These are phyloP conservation scores for Ginglymostoma cirratum DNA, from an alignment of 2,113 vertebrate genomes.

Conservation along the genomic window DNA sequence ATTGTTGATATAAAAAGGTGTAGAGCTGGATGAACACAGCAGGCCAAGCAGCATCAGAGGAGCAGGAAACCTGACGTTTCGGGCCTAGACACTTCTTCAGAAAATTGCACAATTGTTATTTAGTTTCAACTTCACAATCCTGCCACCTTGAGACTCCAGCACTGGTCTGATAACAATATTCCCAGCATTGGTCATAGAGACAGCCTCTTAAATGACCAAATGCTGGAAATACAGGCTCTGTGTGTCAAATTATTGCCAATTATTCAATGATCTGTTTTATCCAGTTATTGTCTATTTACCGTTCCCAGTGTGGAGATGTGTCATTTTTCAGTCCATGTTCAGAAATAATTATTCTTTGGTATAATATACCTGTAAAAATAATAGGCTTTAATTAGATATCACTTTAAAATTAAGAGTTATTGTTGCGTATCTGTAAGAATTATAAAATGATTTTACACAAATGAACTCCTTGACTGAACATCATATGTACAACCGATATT, in stretches of 20 bases:
- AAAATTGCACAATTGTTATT: too few relatives aligned
- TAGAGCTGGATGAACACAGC: too few relatives aligned
- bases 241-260: background rate
- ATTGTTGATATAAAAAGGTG: too few relatives aligned
- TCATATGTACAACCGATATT: background rate
- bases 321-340: conserved; percentile 75
- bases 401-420: background rate
- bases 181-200: background rate
- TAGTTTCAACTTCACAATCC: background rate
- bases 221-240: background rate
- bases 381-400: conserved; percentile 1
- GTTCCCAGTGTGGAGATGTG: conserved; percentile 68
- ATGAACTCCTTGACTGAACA: background rate
- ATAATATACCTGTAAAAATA: conserved; percentile 61
- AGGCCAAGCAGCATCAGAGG: too few relatives aligned
- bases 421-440: background rate
- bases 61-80: too few relatives aligned
- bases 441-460: background rate
- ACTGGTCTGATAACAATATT: background rate
- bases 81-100: too few relatives aligned
- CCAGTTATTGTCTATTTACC: conserved; percentile 53
- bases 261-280: background rate
- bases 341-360: conserved; percentile 71
- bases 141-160: background rate
- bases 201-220: background rate